Base-by-base conservation (phyloP, 2,888 invertebrate species). In the Synanthedon myopaeformis region DNA sequence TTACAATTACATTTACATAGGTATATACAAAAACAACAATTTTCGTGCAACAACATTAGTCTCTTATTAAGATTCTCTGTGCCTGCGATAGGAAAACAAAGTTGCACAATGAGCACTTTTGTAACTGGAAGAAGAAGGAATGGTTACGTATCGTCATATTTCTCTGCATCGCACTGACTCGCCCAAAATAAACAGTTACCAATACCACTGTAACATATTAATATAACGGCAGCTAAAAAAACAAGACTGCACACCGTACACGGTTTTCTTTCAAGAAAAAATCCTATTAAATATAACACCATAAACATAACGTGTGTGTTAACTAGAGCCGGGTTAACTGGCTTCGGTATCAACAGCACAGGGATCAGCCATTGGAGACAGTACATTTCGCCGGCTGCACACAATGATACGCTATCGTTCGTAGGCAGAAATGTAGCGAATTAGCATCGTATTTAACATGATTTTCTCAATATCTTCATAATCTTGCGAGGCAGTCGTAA, bases 251-350 rank as follows among this genome's bases (percentile, higher is more conserved):
- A 99, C 61, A 98, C 96, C 52, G 97, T 97, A 81, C 99, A 99
- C 1, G 99, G 99, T 79, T 87, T 98, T 69, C 97, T 90, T 75
- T 98, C 98, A 67, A 99, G 89, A 81, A 99, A 98, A 88, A 99
- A 99, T 66, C 98, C 97, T 65, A 98, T 94, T 65, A 99, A 86
- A 84, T 99, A 99, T 53, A 99, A 89, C 61, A 96, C 94, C 91
- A 99, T 96, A 80, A 99, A 98, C 94, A 98, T 96, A 57, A 97
- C 96, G 82, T 98, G 97, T 54, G 98, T 98, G 79, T 98, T 96
- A 66, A 98, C 91, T 57, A 98, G 89, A 42, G 97, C 96, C 69
- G 98, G 98, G 88, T 99, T 98, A 60, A 97, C 92, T 55, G 99
- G 98, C 84, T 98, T 99, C 63, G 99, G 98, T 80, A 99, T 97